Evolutionary conservation across 2,113 vertebrate species (phyloP).

Genomic region (Albula goreensis): DNA sequence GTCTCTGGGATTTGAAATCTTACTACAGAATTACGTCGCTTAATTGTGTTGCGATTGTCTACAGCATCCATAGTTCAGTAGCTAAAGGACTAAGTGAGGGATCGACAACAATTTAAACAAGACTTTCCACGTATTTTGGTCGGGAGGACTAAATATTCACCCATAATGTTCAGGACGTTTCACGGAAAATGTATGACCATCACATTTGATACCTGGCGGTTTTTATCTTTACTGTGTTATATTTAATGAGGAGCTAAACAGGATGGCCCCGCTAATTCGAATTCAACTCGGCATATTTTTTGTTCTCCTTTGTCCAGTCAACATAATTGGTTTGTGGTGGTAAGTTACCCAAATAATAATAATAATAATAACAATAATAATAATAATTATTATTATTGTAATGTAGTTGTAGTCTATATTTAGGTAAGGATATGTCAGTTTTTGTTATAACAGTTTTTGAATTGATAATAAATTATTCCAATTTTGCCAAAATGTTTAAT

Average conservation of each 20-base stretch:
- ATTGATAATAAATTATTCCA: too few relatives aligned
- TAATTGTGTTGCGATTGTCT: slow-evolving; percentile 64
- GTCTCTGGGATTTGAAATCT: slow-evolving; percentile 53
- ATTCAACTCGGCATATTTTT: slow-evolving; percentile 86
- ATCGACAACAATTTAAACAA: slow-evolving; percentile 11
- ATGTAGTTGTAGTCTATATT: too few relatives aligned
- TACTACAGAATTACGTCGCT: slow-evolving; percentile 62
- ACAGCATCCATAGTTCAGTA: slow-evolving; percentile 62
- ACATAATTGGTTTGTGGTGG: slow-evolving; percentile 94
- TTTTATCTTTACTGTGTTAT: slow-evolving; percentile 45
- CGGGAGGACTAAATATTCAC: slow-evolving; percentile 44
- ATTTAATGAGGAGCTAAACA: slow-evolving; percentile 46
- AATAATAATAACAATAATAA: too few relatives aligned
- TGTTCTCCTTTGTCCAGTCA: slow-evolving; percentile 88
- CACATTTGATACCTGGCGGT: slow-evolving; percentile 40
- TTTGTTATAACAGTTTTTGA: too few relatives aligned
- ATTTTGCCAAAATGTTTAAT: too few relatives aligned
- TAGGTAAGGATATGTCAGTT: too few relatives aligned
- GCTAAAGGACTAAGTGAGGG: slow-evolving; percentile 57
- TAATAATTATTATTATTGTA: too few relatives aligned
- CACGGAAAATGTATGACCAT: slow-evolving; percentile 38
- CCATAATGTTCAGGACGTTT: slow-evolving; percentile 36
- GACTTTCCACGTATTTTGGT: slow-evolving; percentile 52
- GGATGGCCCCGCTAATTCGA: slow-evolving; percentile 79
- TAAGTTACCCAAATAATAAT: slow-evolving; percentile 64